These are phyloP conservation scores for Petrocephalus zakoni DNA, from an alignment of 2,113 vertebrate genomes.

Conservation along the genomic window DNA sequence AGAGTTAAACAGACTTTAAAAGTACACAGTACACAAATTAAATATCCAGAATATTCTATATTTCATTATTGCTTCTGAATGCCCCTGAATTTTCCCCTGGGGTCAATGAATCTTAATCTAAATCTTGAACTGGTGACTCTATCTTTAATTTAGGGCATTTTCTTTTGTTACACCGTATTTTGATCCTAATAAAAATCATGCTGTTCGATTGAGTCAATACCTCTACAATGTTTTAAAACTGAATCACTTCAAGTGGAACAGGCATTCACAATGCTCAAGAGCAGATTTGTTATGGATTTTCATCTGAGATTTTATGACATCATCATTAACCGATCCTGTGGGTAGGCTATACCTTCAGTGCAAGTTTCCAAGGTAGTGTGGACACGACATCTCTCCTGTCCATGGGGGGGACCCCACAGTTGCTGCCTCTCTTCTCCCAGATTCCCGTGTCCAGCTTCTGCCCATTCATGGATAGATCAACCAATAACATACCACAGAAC, in stretches of 20 bases:
- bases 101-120: background rate
- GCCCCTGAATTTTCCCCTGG: background rate
- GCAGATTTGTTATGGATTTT: background rate
- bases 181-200: background rate
- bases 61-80: background rate
- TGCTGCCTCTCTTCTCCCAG: conserved; percentile 25
- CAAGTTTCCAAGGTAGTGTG: conserved; percentile 41
- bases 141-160: background rate
- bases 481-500: background rate
- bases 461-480: background rate
- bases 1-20: background rate
- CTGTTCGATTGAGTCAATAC: background rate
- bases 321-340: background rate
- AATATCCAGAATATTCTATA: background rate
- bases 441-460: conserved; percentile 38
- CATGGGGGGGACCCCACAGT: background rate
- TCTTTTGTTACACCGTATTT: background rate
- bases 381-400: conserved; percentile 44
- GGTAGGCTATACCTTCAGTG: conserved; percentile 42
- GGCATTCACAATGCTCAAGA: background rate
- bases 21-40: background rate
- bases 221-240: background rate
- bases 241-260: background rate
- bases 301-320: background rate
- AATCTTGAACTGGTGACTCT: background rate